Conservation (phyloP, 35 echinoderm and acorn worm species). For the Holothuria glaberrima region DNA sequence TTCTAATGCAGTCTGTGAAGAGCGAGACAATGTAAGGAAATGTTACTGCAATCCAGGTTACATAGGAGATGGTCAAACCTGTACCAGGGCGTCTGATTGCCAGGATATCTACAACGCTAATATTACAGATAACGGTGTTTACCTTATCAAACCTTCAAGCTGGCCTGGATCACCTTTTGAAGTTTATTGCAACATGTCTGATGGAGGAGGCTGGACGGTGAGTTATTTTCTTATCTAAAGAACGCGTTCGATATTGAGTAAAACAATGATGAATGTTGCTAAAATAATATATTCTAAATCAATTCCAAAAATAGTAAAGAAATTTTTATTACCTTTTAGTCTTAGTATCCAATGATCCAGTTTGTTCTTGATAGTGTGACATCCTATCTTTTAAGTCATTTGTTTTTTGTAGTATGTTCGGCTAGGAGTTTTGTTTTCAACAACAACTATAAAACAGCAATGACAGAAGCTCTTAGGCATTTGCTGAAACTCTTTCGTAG, state of each 20-base stretch:
- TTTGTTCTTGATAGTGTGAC: too few relatives aligned
- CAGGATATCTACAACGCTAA: background rate
- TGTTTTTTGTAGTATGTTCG: too few relatives aligned
- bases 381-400: too few relatives aligned
- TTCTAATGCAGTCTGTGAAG: background rate
- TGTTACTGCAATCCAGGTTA: background rate
- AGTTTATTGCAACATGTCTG: background rate
- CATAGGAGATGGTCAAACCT: background rate
- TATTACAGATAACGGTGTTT: background rate
- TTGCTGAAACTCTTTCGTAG: too few relatives aligned
- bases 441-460: too few relatives aligned
- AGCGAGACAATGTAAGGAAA: background rate
- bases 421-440: too few relatives aligned
- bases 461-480: too few relatives aligned
- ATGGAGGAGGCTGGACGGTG: background rate
- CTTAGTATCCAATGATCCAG: too few relatives aligned
- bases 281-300: too few relatives aligned
- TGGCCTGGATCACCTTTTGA: background rate
- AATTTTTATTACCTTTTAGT: too few relatives aligned
- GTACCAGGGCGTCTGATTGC: background rate
- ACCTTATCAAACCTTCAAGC: background rate
- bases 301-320: too few relatives aligned
- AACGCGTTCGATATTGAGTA: background rate
- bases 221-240: background rate
- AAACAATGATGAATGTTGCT: too few relatives aligned